Evolutionary conservation across 2,113 vertebrate species (phyloP), one percentile per base, ranked within the genome.

Genomic region (Miniopterus natalensis): DNA sequence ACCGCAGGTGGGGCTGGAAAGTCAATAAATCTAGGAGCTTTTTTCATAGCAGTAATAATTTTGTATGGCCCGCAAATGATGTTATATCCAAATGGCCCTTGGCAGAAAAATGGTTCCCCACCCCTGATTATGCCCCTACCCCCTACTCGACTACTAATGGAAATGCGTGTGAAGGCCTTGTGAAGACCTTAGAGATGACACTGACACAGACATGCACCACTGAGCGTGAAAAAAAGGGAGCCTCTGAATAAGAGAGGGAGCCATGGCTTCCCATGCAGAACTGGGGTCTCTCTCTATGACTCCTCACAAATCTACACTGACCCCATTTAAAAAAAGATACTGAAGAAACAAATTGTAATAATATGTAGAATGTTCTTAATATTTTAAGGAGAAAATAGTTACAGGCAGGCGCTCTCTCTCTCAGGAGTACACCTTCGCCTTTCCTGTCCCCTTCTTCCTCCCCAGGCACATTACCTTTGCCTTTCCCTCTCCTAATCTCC

Each of bases 111-210:
- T 36, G 36, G 36, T 36, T 36, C 36, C 36, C 36, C 36, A 36
- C 36, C 36, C 36, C 36, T 36, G 36, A 36, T 36, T 36, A 36
- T 36, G 36, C 36, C 36, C 36, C 36, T 36, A 36, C 36, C 36
- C 80, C 36, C 81, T 23, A 23, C 11, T 8, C 10, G 8, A 23
- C 17, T 4, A 55, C 2, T 7, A 11, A 45, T 10, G 25, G 27
- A 45, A 31, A 55, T 0, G 1, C 3, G 0, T 11, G 53, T 29
- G 57, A 42, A 0, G 17, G n/a, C 17, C 7, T 31, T 10, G 2
- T 4, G 6, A 40, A 31, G 25, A 25, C 47, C 49, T 55, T 11
- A 31, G 2, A 42, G 65, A 57, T 5, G 6, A 45, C 7, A 12
- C 27, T 42, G 65, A 40, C 6, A 40, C 29, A 65, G 45, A 77